phyloP scores from a whole-genome alignment of 2,888 invertebrate species.

The Philonicus albiceps region DNA sequence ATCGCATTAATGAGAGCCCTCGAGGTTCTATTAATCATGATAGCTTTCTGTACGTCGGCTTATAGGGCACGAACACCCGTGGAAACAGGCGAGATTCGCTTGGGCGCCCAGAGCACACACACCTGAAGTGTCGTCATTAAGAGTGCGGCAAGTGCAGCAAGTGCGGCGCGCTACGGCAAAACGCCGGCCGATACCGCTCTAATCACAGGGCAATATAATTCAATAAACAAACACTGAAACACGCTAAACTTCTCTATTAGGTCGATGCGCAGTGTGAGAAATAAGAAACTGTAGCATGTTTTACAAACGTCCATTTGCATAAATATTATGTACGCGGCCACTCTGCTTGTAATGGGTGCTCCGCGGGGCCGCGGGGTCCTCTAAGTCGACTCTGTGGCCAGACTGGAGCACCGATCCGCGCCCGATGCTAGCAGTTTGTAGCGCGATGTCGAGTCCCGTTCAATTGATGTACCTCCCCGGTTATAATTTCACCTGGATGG shows the following conservation, averaged over 20 bases:
- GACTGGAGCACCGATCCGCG: background rate
- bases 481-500: conserved; percentile 43
- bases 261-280: conserved; percentile 46
- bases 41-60: conserved; percentile 18
- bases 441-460: conserved; percentile 25
- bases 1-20: conserved; percentile 11
- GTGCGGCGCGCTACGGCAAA: background rate
- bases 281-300: conserved; percentile 48
- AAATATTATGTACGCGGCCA: conserved; percentile 48
- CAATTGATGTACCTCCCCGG: conserved; percentile 42
- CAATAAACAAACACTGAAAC: conserved; percentile 41
- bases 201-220: conserved; percentile 35
- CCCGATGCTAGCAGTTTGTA: conserved; percentile 24
- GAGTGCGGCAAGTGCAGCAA: background rate
- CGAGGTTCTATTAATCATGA: conserved; percentile 26
- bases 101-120: background rate
- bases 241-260: conserved; percentile 41
- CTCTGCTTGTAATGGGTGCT: conserved; percentile 45
- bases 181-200: conserved; percentile 13
- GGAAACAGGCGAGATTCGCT: background rate
- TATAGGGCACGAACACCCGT: conserved; percentile 8
- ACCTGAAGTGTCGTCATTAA: conserved; percentile 21
- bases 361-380: background rate
- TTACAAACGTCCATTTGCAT: conserved; percentile 49
- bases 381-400: background rate